Evolutionary conservation across 2,888 invertebrate species (phyloP), one percentile per base, ranked within the genome.

Genomic region (Sarcophaga subvicina): DNA sequence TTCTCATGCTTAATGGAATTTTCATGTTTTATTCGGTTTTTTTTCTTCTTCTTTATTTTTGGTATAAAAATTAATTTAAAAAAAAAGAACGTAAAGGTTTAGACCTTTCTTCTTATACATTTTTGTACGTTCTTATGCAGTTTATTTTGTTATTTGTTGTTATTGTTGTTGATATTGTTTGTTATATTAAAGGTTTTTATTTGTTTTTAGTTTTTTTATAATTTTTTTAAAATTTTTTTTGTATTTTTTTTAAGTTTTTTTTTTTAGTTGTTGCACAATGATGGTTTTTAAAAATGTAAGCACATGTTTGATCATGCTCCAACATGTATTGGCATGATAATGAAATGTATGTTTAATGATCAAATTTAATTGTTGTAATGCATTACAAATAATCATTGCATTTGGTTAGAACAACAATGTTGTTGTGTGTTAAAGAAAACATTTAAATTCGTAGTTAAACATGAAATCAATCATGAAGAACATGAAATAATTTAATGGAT

Each of bases 1-100:
- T 87, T 87, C 87, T 87, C 87, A 87, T 87, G 87, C 84, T 69
- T 87, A 87, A 87, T 87, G 87, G 87, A 87, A 87, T 87, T 82
- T 87, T 84, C 87, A 84, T 87, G 87, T 87, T 87, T 81, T 79
- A 70, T 49, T 67, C 37, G 2, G 22, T 47, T 78, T 83, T 67
- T 69, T 80, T 86, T 37, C 2, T 37, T 37, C 8, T 37, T 2
- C 37, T 37, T 37, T 17, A 10, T 60, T 17, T 73, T 22, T 75
- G 47, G 71, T 73, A 82, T 75, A 75, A 75, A 79, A 82, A 78
- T 78, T 80, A 73, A 47, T 69, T 69, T 8, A 54, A 47, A 73
- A 73, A 80, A 54, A 73, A 75, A 83, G 3, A 37, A 37, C 27
- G 27, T 37, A 27, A 86, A 83, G 83, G 76, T 83, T 80, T 73